Evolutionary conservation across 23 tunicate species (phyloP).

Genomic region (Phallusia fumigata): DNA sequence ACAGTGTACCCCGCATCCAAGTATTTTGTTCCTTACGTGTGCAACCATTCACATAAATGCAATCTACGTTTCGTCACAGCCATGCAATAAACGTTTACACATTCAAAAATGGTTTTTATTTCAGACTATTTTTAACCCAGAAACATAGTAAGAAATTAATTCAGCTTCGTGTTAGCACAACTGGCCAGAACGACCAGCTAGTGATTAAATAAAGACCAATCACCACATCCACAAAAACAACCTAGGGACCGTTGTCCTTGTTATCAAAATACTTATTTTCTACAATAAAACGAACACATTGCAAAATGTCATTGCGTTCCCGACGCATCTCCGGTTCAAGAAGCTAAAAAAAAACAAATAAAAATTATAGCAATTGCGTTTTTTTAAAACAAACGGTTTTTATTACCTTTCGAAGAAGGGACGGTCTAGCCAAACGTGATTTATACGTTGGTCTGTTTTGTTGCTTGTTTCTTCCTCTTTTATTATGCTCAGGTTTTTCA

Average conservation of each 20-base stretch:
- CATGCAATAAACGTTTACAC: not conserved
- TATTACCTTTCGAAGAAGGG: constrained; percentile 36
- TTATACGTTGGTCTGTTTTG: not conserved
- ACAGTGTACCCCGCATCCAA: no score
- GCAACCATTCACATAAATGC: not conserved
- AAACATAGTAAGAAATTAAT: no score
- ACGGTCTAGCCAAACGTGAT: constrained; percentile 24
- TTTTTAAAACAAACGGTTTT: not conserved
- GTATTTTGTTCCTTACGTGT: no score
- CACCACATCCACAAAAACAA: no score
- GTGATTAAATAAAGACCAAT: no score
- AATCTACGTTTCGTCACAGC: not conserved
- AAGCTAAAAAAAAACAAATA: constrained; percentile 32
- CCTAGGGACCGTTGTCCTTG: no score
- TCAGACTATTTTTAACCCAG: no score
- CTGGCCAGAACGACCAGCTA: no score
- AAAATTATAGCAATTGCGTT: no score
- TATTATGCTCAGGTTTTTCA: not conserved
- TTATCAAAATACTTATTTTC: constrained; percentile 70
- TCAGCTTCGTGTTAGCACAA: no score
- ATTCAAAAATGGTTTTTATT: no score
- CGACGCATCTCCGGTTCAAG: constrained; percentile 78
- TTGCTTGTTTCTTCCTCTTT: not conserved
- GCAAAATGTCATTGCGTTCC: constrained; percentile 87
- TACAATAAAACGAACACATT: constrained; percentile 74